Conservation (phyloP, 2,113 vertebrate species). For the Anser brachyrhynchus region DNA sequence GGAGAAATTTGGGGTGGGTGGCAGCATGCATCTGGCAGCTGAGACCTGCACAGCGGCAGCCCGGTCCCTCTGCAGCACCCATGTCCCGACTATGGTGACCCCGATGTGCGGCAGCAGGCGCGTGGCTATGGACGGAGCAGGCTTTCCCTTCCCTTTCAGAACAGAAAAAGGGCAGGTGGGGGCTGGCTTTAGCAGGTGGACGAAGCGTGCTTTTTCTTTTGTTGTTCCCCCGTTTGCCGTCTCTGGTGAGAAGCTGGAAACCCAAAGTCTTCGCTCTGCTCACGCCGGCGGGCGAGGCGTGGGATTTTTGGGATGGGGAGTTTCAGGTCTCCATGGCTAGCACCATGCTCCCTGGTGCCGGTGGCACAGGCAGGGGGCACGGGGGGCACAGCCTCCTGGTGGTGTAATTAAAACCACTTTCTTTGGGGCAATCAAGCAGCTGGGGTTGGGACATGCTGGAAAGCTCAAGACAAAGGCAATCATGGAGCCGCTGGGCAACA, state of each 20-base stretch:
- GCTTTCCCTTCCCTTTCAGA: background rate
- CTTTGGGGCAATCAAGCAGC: background rate
- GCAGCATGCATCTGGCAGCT: background rate
- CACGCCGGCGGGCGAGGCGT: background rate
- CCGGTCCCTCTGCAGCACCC: too few relatives aligned
- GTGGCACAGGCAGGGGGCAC: background rate
- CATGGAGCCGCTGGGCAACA: background rate
- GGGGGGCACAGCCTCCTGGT: background rate
- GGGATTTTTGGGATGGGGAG: background rate
- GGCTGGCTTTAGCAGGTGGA: background rate
- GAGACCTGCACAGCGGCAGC: background rate
- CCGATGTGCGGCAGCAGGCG: background rate
- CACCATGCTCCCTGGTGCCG: background rate
- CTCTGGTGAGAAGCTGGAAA: slow-evolving; percentile 33
- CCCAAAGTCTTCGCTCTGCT: background rate
- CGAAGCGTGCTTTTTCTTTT: background rate
- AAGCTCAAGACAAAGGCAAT: slow-evolving; percentile 51
- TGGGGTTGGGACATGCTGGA: background rate
- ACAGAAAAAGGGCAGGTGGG: background rate
- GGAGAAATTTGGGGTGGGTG: background rate
- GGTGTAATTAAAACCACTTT: background rate
- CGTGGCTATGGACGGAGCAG: background rate
- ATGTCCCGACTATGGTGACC: background rate
- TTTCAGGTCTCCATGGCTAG: background rate
- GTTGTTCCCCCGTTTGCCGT: background rate